phyloP scores from a whole-genome alignment of 2,113 vertebrate genomes.

The Urocolius indicus region DNA sequence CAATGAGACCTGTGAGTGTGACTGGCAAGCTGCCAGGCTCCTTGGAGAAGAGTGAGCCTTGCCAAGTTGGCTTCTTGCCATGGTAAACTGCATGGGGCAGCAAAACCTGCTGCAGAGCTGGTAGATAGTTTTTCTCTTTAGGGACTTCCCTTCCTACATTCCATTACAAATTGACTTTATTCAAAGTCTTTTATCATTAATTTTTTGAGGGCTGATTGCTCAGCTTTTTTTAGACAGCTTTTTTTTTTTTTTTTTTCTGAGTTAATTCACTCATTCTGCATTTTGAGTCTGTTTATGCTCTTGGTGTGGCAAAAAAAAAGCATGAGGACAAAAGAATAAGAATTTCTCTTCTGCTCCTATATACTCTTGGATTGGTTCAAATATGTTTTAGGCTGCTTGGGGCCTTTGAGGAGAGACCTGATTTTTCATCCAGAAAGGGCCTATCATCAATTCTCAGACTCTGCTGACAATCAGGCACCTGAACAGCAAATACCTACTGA shows the following conservation, averaged over 20 bases:
- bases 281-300: background rate
- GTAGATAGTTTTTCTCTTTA: constrained; percentile 55
- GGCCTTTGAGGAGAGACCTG: background rate
- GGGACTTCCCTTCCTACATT: constrained; percentile 66
- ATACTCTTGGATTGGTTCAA: background rate
- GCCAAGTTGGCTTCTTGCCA: constrained; percentile 61
- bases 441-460: background rate
- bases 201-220: constrained; percentile 66
- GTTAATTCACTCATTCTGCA: constrained; percentile 1
- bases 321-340: background rate
- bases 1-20: background rate
- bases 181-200: constrained; percentile 61
- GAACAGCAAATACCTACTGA: background rate
- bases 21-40: constrained; percentile 22
- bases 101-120: constrained; percentile 64
- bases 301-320: background rate
- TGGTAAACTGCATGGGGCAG: constrained; percentile 54
- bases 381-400: background rate
- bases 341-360: background rate
- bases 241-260: background rate
- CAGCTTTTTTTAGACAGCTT: constrained; percentile 49
- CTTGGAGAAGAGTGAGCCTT: background rate
- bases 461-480: background rate
- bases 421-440: background rate
- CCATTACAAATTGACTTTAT: constrained; percentile 65